Base-by-base conservation (phyloP, 2,888 invertebrate genomes). In the Sepiola atlantica region DNA sequence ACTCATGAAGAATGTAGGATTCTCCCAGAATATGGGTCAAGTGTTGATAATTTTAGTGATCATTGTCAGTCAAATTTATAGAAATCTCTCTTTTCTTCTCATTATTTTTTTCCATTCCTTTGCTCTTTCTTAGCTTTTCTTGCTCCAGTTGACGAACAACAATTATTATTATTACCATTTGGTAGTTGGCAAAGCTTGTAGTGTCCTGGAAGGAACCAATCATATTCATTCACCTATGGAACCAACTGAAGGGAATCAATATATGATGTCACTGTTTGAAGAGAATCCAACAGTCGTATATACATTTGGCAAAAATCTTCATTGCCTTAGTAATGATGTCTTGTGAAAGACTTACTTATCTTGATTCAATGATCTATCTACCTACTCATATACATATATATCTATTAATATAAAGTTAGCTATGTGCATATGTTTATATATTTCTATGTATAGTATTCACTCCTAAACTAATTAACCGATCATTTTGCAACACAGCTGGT, bases 201-300 rank as follows among this genome's bases (percentile, higher is more conserved):
- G 77, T 92, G 92, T 45, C 92, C 45, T 92, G 55, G 32, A 92
- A 92, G 92, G 45, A 92, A 92, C 54, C 55, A 92, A 55, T 55
- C n/a, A 92, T 92, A 92, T 92, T 92, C 92, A 92, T 92, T 92
- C 92, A 92, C 92, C 92, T 55, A 55, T 54, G 92, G 21, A 45
- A 92, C 55, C 45, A 92, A n/a, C n/a, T n/a, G 77, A n/a, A 77
- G 92, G 55, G 45, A 28, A 92, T 55, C 92, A 92, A 92, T 45
- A 92, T 6, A 55, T 92, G 92, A 92, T 92, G 92, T 92, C 92
- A 92, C 92, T 92, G 92, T n/a, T 92, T 45, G 55, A 92, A 92
- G 55, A 92, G 92, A n/a, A 92, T n/a, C 77, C 77, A 77, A n/a
- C 77, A 77, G 77, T 77, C n/a, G 77, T 77, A 77, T n/a, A 77